Conservation (phyloP, 2,888 invertebrate species). For the Heteromurus nitidus region DNA sequence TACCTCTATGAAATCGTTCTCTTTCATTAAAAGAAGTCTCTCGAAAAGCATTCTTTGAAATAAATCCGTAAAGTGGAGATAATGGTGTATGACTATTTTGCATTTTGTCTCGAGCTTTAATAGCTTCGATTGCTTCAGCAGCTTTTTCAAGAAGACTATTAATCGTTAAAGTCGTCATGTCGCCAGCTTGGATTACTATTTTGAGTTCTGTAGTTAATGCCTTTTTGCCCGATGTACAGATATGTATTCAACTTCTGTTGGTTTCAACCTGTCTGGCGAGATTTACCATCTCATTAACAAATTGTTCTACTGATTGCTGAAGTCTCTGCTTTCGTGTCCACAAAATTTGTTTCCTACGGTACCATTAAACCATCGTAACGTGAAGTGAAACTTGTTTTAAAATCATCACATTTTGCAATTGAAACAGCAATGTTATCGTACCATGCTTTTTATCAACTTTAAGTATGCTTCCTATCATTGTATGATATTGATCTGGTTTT, state of each 20-base stretch:
- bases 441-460: conserved; percentile 37
- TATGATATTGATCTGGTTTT: not conserved
- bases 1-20: no score
- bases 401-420: conserved; percentile 27
- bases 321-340: not conserved
- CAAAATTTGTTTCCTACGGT: conserved; percentile 11
- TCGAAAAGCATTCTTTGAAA: no score
- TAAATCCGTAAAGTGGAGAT: not conserved
- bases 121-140: not conserved
- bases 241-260: not conserved
- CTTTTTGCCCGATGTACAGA: conserved; percentile 5
- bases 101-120: not conserved
- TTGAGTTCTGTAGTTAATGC: not conserved
- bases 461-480: not conserved
- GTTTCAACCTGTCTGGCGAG: conserved; percentile 24
- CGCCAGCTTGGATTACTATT: conserved; percentile 1
- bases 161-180: not conserved
- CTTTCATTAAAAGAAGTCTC: no score
- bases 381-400: not conserved
- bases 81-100: conserved; percentile 2
- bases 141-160: conserved; percentile 10
- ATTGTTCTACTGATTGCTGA: conserved; percentile 29
- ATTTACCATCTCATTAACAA: conserved; percentile 35
- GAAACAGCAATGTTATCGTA: conserved; percentile 24
- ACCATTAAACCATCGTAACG: conserved; percentile 3